Percentiles rank a stretch among this genome's conserved stretches.
Conservation (phyloP, 2,888 invertebrate species). For the Caenorhabditis sp. region DNA sequence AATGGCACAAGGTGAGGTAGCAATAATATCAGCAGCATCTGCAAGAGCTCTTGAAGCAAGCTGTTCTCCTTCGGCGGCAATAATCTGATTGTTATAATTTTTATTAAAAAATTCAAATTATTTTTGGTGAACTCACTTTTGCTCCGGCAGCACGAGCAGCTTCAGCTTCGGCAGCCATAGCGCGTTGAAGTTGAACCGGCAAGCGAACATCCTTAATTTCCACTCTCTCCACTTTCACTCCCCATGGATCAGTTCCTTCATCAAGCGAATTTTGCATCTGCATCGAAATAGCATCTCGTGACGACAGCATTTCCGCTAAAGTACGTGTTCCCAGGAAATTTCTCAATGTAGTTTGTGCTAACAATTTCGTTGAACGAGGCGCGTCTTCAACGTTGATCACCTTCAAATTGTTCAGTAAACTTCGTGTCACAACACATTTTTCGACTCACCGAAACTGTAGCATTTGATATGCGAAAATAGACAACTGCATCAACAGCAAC, state of each 20-base stretch:
- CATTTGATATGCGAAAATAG: constrained; percentile 82
- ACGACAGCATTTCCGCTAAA: constrained; percentile 93
- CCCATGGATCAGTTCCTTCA: constrained; percentile 73
- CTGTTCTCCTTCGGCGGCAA: constrained; percentile 73
- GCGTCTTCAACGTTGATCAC: constrained; percentile 91
- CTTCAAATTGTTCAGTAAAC: constrained; percentile 8
- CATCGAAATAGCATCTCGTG: constrained; percentile 90
- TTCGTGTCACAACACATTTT: background rate
- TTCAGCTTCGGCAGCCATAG: constrained; percentile 66
- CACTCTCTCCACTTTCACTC: constrained; percentile 80
- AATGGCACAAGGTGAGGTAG: constrained; percentile 83
- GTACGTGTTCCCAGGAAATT: constrained; percentile 96
- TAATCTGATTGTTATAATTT: constrained; percentile 75
- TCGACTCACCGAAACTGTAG: constrained; percentile 84
- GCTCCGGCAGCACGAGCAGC: constrained; percentile 64
- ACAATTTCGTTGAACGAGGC: constrained; percentile 61
- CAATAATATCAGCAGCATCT: constrained; percentile 85
- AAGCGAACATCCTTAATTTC: constrained; percentile 79
- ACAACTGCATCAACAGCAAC: constrained; percentile 89
- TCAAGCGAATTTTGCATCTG: constrained; percentile 78
- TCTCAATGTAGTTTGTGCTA: constrained; percentile 73
- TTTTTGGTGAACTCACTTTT: constrained; percentile 48
- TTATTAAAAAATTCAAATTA: constrained; percentile 12
- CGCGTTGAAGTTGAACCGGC: constrained; percentile 59
- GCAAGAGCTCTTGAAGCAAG: constrained; percentile 82